phyloP scores from a whole-genome alignment of 2,888 invertebrate species.

The Drosophila paranaensis region DNA sequence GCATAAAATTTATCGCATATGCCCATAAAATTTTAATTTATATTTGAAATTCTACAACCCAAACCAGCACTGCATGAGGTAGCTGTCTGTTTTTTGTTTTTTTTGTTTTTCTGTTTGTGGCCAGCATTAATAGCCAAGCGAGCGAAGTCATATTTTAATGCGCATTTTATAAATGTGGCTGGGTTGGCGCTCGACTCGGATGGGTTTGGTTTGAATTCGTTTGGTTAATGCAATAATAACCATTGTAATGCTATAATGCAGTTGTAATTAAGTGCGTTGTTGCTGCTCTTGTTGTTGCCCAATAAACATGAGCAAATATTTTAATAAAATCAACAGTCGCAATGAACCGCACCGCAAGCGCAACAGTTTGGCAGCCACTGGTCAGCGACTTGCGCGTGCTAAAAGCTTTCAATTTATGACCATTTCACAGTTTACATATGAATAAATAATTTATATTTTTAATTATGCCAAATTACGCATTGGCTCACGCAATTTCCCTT shows the following conservation, averaged over 20 bases:
- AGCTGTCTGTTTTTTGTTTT: conserved; percentile 34
- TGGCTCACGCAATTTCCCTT: neutral
- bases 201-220: conserved; percentile 17
- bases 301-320: conserved; percentile 53
- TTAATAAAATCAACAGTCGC: conserved; percentile 67
- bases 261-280: conserved; percentile 69
- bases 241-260: conserved; percentile 70
- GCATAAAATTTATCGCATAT: conserved; percentile 65
- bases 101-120: conserved; percentile 37
- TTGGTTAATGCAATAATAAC: conserved; percentile 69
- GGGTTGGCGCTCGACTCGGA: conserved; percentile 12
- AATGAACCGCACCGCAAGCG: conserved; percentile 33
- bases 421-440: conserved; percentile 40
- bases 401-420: conserved; percentile 49
- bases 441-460: conserved; percentile 45
- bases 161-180: conserved; percentile 63
- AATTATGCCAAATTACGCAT: conserved; percentile 45
- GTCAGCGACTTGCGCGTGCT: conserved; percentile 34
- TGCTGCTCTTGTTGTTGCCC: conserved; percentile 30
- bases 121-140: conserved; percentile 55
- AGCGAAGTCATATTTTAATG: conserved; percentile 66
- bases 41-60: conserved; percentile 46
- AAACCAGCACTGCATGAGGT: neutral
- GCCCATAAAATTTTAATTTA: conserved; percentile 72
- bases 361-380: conserved; percentile 47